A percentile compares a stretch with the other conserved stretches of the same genome.
These are phyloP conservation scores for Pegoplata infirma DNA, from an alignment of 2,888 invertebrate species.

Conservation along the genomic window DNA sequence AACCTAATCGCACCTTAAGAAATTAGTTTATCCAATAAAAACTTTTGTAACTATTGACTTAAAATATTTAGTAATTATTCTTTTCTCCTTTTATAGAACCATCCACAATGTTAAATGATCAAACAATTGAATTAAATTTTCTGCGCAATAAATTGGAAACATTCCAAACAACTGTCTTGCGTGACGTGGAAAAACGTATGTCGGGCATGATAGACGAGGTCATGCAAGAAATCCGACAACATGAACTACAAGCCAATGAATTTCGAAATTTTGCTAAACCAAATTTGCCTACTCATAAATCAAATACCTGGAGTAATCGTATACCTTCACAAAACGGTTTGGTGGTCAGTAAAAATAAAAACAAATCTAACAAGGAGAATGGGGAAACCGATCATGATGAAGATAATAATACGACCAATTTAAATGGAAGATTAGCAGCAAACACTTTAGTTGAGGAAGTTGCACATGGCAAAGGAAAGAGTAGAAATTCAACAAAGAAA, in stretches of 20 bases:
- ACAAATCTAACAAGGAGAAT: neutral
- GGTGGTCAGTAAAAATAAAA: neutral
- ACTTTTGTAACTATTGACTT: no score
- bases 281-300: constrained; percentile 22
- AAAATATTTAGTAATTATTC: neutral
- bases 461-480: no score
- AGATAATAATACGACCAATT: neutral
- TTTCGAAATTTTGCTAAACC: constrained; percentile 70
- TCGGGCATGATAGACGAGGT: constrained; percentile 74
- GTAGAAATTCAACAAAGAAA: constrained; percentile 54
- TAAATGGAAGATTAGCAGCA: neutral
- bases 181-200: constrained; percentile 73
- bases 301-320: constrained; percentile 69
- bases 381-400: neutral
- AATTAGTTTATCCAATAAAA: no score
- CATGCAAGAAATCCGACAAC: constrained; percentile 72
- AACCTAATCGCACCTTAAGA: no score
- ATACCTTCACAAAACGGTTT: neutral
- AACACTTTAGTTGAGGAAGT: neutral
- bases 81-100: no score
- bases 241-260: constrained; percentile 72
- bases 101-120: constrained; percentile 39
- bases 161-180: constrained; percentile 69
- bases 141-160: constrained; percentile 69
- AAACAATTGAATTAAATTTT: constrained; percentile 64